phyloP scores from a whole-genome alignment of 2,888 invertebrate species.

The Drosophila melanosoma region DNA sequence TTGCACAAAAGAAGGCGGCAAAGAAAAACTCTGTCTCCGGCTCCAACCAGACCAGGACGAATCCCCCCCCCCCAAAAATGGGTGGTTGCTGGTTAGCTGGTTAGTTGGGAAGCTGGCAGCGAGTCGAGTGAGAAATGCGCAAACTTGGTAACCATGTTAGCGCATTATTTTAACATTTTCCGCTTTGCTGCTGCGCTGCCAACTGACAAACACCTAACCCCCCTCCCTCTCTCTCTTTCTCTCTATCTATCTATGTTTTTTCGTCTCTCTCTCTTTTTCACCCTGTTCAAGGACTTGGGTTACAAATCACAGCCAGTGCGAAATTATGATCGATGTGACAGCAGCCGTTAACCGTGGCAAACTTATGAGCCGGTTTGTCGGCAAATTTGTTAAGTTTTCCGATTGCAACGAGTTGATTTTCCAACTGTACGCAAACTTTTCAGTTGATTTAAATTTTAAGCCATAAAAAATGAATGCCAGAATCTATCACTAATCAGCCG shows the following conservation, averaged over 20 bases:
- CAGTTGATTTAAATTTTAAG: neutral
- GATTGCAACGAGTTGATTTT: constrained; percentile 59
- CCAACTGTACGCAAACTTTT: constrained; percentile 25
- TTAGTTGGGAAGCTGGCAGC: constrained; percentile 39
- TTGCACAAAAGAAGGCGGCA: constrained; percentile 71
- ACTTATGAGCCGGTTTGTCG: constrained; percentile 67
- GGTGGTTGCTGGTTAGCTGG: neutral
- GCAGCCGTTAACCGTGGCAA: constrained; percentile 43
- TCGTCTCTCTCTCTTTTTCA: constrained; percentile 3
- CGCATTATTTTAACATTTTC: constrained; percentile 80
- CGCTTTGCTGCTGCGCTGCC: constrained; percentile 63
- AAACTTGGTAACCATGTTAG: constrained; percentile 82
- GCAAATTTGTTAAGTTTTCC: constrained; percentile 76
- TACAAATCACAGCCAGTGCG: constrained; percentile 73
- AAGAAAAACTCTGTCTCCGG: constrained; percentile 46
- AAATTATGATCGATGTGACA: constrained; percentile 78
- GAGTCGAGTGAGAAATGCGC: constrained; percentile 80
- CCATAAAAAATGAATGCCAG: neutral
- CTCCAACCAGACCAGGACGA: constrained; percentile 7
- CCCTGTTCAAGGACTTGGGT: constrained; percentile 70
- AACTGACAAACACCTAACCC: constrained; percentile 26
- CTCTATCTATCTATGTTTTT: constrained; percentile 29
- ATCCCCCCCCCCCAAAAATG: constrained; percentile 10
- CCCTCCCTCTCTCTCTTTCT: neutral
- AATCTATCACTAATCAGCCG: neutral